Evolutionary conservation across 2,888 invertebrate genomes (phyloP), one percentile per base, ranked within the genome.

Genomic region (Spisula subtruncata): DNA sequence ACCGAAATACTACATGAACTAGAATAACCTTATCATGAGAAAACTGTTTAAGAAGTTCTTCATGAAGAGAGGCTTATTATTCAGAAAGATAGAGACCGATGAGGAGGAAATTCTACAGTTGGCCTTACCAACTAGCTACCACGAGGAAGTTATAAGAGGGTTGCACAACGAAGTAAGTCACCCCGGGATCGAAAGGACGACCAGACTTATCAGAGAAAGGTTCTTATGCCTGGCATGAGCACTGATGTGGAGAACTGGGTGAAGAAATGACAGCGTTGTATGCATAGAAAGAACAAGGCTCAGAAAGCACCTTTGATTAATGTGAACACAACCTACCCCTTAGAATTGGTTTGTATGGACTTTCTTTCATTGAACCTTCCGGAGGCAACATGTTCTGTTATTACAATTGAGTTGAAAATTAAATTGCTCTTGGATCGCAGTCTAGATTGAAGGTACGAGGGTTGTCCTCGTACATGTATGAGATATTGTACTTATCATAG

Each of bases 271-370:
- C 81, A 80, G 5, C 60, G 88, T 46, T 88, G 88, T 25, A 0
- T 88, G 2, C 8, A 84, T 2, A 79, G 88, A 8, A 88, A 84
- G n/a, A 12, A 20, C 0, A 4, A 10, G 0, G 80, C 80, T 1
- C 1, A 18, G 6, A 81, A 81, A 56, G 81, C 81, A 25, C 86
- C 60, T 12, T 18, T 86, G 16, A 41, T 86, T 6, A 81, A 81
- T 81, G 86, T 86, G 6, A 20, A 20, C 12, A 86, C 81, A 20
- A 86, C 82, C 12, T 87, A 82, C 54, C 87, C 87, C 14, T 41
- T 88, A 18, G 88, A 88, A 46, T 35, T 88, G 25, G 88, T 88
- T 0, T 88, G 84, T 41, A 66, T 83, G 25, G 84, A 88, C n/a
- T 46, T 32, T 84, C 35, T 32, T 41, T 71, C 29, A 66, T 46